Conservation (phyloP, 2,797 vertebrate genomes). For the Danio tinwini region DNA sequence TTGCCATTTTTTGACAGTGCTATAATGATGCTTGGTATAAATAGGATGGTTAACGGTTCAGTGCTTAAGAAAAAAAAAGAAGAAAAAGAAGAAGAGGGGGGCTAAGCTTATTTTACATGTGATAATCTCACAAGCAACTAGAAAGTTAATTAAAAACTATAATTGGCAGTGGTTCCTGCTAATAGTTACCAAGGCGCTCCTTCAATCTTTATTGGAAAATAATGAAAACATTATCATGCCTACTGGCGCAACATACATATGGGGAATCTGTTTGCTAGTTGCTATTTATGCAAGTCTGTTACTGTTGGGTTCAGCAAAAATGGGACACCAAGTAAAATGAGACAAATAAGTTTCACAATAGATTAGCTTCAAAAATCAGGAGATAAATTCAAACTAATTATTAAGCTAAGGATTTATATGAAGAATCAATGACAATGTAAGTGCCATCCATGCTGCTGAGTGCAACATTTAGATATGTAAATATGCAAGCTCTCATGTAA, state of each 20-base stretch:
- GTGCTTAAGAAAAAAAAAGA: conserved; percentile 74
- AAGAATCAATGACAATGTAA: too few species aligned
- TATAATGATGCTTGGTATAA: conserved; percentile 84
- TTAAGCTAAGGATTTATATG: not conserved
- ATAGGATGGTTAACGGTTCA: conserved; percentile 82
- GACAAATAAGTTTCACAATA: not conserved
- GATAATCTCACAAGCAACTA: conserved; percentile 83
- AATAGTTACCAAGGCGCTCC: conserved; percentile 78
- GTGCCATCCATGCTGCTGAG: too few species aligned
- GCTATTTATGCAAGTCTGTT: conserved; percentile 30
- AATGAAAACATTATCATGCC: conserved; percentile 78
- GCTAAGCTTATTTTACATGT: conserved; percentile 82
- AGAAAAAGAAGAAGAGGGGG: conserved; percentile 73
- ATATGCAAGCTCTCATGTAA: too few species aligned
- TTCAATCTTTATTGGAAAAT: conserved; percentile 75
- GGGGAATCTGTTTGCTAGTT: conserved; percentile 46
- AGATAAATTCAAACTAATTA: not conserved
- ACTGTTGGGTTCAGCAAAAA: conserved; percentile 6
- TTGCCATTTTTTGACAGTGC: conserved; percentile 83
- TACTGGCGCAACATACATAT: conserved; percentile 59
- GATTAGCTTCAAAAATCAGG: not conserved
- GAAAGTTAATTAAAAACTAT: conserved; percentile 88
- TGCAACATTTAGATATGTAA: too few species aligned
- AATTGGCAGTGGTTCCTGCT: conserved; percentile 83
- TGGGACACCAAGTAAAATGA: not conserved